Base-by-base conservation (phyloP, 2,113 vertebrate species). In the Cheilinus undulatus region DNA sequence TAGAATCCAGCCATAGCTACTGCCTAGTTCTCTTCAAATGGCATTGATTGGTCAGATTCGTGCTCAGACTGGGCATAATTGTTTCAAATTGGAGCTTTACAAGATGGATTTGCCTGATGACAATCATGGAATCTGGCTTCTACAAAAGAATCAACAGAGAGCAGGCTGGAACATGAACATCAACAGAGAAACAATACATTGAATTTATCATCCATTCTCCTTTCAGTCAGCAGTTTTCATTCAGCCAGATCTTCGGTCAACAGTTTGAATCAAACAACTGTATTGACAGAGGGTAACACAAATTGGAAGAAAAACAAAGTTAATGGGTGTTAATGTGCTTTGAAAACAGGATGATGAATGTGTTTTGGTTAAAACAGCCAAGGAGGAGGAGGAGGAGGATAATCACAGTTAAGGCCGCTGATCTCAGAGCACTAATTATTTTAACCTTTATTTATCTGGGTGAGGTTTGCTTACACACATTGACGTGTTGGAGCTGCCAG, bases 391-490 rank as follows among this genome's bases (percentile, higher is more conserved):
- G 10, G 52, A 69, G 66, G 72, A 83, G 42, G 52, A 66, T 82
- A 80, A 82, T 85, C 61, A 77, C 50, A 50, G 53, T 61, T 78
- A 75, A 78, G 54, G 67, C 46, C 52, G 48, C 62, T 72, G 68
- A 79, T 78, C 73, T 83, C 54, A 0, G 11, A 20, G 42, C 19
- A 20, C 73, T 87, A 77, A 82, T 85, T 62, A 54, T 54, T 75
- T 36, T 72, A 75, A 79, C 74, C 80, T 85, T 82, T 75, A 57
- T 73, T 79, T 72, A 73, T 63, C 38, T 17, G 46, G 42, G 58
- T 56, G 75, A 77, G 26, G 62, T 73, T 63, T 73, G 59, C 72
- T 77, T 76, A 70, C 54, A 59, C 49, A 52, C 46, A 22, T 11
- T 38, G 27, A 71, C 26, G 50, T 8, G 64, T 40, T 42, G 64